Base-by-base conservation (phyloP, 64 coral and sea anemone species). In the Platygyra sinensis region DNA sequence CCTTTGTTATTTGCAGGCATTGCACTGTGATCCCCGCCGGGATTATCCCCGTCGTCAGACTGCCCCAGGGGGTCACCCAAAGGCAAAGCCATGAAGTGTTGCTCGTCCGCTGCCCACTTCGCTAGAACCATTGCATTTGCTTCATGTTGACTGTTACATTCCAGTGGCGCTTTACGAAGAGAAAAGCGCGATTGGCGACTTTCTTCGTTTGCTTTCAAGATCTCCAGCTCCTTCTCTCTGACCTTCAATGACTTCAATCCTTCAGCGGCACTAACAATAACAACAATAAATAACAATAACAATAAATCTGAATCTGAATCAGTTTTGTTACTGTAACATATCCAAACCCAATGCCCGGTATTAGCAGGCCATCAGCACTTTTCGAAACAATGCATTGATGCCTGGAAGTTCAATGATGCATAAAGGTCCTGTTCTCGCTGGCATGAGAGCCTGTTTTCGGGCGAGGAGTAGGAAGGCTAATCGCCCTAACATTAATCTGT, bases 61-160 rank as follows among this genome's bases (percentile, higher is more conserved):
- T 50, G 12, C 14, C 52, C 74, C 39, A 25, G 11, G 4, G n/a
- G n/a, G n/a, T n/a, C n/a, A n/a, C n/a, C n/a, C n/a, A n/a, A n/a
- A n/a, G 86, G 75, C 29, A 78, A 12, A 22, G 24, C 25, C 24
- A 75, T 8, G 24, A 60, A 4, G 11, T 57, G 18, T 10, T 22
- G 52, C 18, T 88, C 74, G 22, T 88, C 86, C 17, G 25, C 74
- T n/a, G 86, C 86, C 86, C 86, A 88, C 30, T 74, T 77, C 0
- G 86, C 74, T 49, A 88, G 13, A 32, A 88, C 71, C 72, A 88
- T 59, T 0, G 74, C 72, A 60, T 88, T 88, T 4, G 86, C 71
- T 49, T 88, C 86, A 25, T 88, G 86, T 30, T 71, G 27, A 59
- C 52, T 75, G 25, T 87, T 87, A 36, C 20, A 88, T 50, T 74